Percentiles rank a stretch among this genome's conserved stretches.
These are phyloP conservation scores for Copidosoma floridanum DNA, from an alignment of 1,140 invertebrate species.

Conservation along the genomic window DNA sequence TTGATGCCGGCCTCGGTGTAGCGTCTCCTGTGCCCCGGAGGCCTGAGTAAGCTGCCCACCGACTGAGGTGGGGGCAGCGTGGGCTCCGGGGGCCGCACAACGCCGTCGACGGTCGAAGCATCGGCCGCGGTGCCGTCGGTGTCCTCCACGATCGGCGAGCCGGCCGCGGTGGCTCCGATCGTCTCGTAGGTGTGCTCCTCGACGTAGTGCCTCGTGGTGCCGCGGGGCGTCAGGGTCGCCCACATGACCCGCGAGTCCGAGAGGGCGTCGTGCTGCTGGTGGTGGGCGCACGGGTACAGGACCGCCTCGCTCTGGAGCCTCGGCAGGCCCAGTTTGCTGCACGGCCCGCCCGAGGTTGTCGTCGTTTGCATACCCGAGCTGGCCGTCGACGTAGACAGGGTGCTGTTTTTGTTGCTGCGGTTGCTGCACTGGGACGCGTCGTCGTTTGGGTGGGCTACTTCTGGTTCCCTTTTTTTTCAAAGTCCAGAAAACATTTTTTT, in stretches of 20 bases:
- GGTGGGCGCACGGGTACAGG: conserved; percentile 53
- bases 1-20: conserved; percentile 42
- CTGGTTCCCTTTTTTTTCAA: neutral
- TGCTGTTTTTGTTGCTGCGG: conserved; percentile 25
- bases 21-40: conserved; percentile 18
- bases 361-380: conserved; percentile 16
- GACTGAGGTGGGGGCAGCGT: neutral
- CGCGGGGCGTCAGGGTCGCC: conserved; percentile 79
- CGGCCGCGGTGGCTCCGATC: conserved; percentile 60
- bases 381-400: conserved; percentile 15
- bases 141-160: no score
- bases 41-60: neutral
- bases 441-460: conserved; percentile 15
- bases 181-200: conserved; percentile 76
- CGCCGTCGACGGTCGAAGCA: neutral
- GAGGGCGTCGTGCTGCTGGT: conserved; percentile 43
- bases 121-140: neutral
- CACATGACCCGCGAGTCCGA: conserved; percentile 72
- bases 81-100: neutral
- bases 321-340: conserved; percentile 3
- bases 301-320: conserved; percentile 55
- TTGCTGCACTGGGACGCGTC: conserved; percentile 25
- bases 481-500: no score
- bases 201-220: conserved; percentile 63
- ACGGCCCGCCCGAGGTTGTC: neutral